Percentiles rank a stretch among this genome's conserved stretches.
Conservation (phyloP, 2,888 invertebrate species). For the Agriopis aurantiaria region DNA sequence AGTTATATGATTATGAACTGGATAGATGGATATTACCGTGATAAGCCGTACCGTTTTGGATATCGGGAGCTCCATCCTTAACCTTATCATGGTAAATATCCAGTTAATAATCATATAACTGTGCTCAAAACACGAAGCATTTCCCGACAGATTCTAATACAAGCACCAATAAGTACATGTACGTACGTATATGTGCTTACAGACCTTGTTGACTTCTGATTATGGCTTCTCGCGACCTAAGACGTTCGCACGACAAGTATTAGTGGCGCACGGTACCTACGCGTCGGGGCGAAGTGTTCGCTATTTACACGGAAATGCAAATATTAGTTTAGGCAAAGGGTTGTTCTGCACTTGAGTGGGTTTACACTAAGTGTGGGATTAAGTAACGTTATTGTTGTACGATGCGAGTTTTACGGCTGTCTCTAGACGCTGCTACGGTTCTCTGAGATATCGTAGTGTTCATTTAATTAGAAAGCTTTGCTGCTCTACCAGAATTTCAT, state of each 20-base stretch:
- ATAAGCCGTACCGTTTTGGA: too few species aligned
- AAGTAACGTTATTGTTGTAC: conserved; percentile 56
- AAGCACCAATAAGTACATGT: conserved; percentile 16
- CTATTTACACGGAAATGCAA: conserved; percentile 66
- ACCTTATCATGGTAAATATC: neutral
- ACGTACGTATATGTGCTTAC: conserved; percentile 19
- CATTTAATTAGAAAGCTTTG: conserved; percentile 26
- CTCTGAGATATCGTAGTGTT: conserved; percentile 11
- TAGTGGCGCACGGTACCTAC: conserved; percentile 45
- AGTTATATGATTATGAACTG: too few species aligned
- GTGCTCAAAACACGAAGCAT: neutral
- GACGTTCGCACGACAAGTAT: conserved; percentile 47
- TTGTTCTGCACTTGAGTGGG: conserved; percentile 58
- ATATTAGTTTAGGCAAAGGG: conserved; percentile 69
- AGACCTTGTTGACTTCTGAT: conserved; percentile 50
- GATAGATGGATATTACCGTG: too few species aligned
- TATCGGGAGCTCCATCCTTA: neutral
- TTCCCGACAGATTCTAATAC: conserved; percentile 3
- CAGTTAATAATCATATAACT: neutral
- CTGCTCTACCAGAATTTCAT: conserved; percentile 8
- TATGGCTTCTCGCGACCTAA: conserved; percentile 52
- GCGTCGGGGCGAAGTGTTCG: conserved; percentile 57
- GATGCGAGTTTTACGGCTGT: conserved; percentile 36
- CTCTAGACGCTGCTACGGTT: conserved; percentile 19
- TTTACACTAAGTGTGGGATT: conserved; percentile 60